Conservation (phyloP, 2,113 vertebrate species). For the Thalassoma bifasciatum region DNA sequence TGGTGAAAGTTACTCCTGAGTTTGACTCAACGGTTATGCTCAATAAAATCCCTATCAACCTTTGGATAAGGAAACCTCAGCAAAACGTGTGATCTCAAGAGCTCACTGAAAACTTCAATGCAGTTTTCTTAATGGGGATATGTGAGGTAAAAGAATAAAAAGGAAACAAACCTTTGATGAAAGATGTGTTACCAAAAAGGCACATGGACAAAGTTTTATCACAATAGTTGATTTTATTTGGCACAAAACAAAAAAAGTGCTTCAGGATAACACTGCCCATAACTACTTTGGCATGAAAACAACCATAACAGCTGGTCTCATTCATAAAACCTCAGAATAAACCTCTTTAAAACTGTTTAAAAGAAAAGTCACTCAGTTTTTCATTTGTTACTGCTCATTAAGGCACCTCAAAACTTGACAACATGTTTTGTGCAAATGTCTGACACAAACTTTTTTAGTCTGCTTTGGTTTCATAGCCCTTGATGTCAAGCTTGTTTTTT, state of each 20-base stretch:
- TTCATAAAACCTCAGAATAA: constrained; percentile 30
- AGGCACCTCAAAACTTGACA: constrained; percentile 38
- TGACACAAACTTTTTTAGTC: constrained; percentile 36
- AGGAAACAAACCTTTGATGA: not conserved
- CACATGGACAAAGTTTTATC: constrained; percentile 47
- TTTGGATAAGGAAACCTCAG: not conserved
- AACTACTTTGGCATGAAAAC: constrained; percentile 66
- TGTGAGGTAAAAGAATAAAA: not conserved
- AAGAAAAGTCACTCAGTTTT: constrained; percentile 25
- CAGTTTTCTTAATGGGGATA: not conserved
- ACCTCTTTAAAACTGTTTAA: constrained; percentile 32
- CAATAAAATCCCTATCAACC: not conserved
- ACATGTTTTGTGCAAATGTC: constrained; percentile 64
- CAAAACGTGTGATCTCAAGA: not conserved
- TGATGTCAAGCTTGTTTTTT: constrained; percentile 13
- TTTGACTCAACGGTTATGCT: not conserved
- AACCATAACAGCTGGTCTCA: constrained; percentile 45
- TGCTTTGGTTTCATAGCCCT: constrained; percentile 50
- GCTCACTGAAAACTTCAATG: not conserved
- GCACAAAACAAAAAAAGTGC: constrained; percentile 82
- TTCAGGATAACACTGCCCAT: constrained; percentile 77
- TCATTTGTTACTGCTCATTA: constrained; percentile 25
- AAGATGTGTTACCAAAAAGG: constrained; percentile 7
- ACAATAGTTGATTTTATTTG: constrained; percentile 78
- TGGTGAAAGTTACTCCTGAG: too few species aligned